These are phyloP conservation scores for Aelia acuminata DNA, from an alignment of 2,888 invertebrate species.

Conservation along the genomic window DNA sequence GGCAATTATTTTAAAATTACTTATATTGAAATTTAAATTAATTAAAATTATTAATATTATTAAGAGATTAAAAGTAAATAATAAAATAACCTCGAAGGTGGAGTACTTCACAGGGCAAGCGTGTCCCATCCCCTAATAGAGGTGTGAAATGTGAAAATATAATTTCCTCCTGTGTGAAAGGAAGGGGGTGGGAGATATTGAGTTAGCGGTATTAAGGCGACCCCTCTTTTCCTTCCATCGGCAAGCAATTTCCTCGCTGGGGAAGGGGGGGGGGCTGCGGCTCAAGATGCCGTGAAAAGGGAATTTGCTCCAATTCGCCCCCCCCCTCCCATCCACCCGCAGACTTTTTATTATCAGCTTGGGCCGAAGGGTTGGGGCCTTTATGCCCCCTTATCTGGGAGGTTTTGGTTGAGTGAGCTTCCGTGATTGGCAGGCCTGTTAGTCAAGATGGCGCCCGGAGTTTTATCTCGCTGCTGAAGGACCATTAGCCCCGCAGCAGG, in stretches of 20 bases:
- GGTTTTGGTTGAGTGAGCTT: conserved; percentile 59
- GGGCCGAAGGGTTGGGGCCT: conserved; percentile 33
- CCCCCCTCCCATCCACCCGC: conserved; percentile 24
- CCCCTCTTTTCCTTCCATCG: conserved; percentile 61
- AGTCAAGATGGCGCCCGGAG: conserved; percentile 59
- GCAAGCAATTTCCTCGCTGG: conserved; percentile 65
- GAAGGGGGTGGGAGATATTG: conserved; percentile 65
- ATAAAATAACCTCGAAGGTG: background rate
- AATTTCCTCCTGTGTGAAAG: conserved; percentile 51
- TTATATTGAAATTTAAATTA: background rate
- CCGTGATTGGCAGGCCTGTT: conserved; percentile 60
- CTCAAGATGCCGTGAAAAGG: conserved; percentile 64
- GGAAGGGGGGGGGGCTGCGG: conserved; percentile 58
- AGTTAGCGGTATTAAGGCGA: conserved; percentile 56
- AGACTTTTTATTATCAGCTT: conserved; percentile 59
- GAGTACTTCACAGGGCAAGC: background rate
- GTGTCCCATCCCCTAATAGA: background rate
- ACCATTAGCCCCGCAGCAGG: conserved; percentile 57
- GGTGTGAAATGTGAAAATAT: conserved; percentile 57
- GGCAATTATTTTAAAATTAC: no score
- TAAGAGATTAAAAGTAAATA: background rate
- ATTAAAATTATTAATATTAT: no score
- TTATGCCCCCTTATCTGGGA: conserved; percentile 60
- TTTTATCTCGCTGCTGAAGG: conserved; percentile 55
- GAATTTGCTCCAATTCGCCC: conserved; percentile 64